Conservation (phyloP, 2,888 invertebrate genomes). For the Catocala fraxini region DNA sequence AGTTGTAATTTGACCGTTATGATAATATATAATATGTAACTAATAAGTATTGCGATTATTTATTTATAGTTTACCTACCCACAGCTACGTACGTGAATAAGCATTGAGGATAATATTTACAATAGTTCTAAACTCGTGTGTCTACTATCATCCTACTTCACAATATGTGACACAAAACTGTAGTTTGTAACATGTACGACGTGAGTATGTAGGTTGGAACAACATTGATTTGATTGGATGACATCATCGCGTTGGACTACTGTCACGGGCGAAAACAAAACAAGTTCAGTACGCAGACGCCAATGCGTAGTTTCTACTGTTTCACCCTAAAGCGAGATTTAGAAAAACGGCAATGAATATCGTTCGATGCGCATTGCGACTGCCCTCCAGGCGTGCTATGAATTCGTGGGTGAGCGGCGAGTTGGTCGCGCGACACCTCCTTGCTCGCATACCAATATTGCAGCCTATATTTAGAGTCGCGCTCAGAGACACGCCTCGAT, state of each 20-base stretch:
- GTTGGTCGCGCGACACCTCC: constrained; percentile 31
- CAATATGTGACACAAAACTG: no score
- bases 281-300: constrained; percentile 33
- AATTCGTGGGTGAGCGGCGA: constrained; percentile 37
- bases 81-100: no score
- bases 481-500: constrained; percentile 63
- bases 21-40: no score
- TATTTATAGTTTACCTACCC: no score
- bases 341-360: constrained; percentile 31
- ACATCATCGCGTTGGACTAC: constrained; percentile 50
- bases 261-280: constrained; percentile 27
- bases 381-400: constrained; percentile 22
- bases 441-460: constrained; percentile 67
- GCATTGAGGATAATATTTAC: no score
- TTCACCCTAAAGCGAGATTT: constrained; percentile 15
- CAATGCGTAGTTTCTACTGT: constrained; percentile 19
- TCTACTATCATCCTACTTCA: no score
- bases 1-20: no score
- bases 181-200: no score
- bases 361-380: constrained; percentile 16
- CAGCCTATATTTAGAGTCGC: constrained; percentile 72
- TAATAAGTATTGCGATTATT: no score
- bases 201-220: constrained; percentile 47
- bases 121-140: no score
- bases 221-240: constrained; percentile 59